Evolutionary conservation across 1,140 invertebrate genomes (phyloP).

Genomic region (Cherax quadricarinatus): DNA sequence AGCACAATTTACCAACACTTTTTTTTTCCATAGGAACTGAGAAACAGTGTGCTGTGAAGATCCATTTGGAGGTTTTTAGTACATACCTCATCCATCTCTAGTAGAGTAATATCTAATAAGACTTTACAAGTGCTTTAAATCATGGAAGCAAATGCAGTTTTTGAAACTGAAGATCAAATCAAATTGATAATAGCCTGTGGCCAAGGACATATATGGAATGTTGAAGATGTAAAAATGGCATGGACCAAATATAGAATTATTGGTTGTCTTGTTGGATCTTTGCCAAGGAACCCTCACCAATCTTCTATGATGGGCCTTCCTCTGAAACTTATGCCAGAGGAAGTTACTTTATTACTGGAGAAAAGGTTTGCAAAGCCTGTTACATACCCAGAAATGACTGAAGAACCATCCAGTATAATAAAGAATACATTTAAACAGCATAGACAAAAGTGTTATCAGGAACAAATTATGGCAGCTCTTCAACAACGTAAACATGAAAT

Average conservation of each 20-base stretch:
- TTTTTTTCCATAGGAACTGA: not conserved
- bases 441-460: constrained; percentile 41
- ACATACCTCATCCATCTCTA: not conserved
- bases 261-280: constrained; percentile 74
- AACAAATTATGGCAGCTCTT: constrained; percentile 32
- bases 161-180: not conserved
- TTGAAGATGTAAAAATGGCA: constrained; percentile 73
- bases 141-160: not conserved
- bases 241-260: constrained; percentile 75
- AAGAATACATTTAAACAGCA: constrained; percentile 6
- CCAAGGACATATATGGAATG: constrained; percentile 36
- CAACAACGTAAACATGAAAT: constrained; percentile 30
- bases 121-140: not conserved
- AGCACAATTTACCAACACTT: not conserved
- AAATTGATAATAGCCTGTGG: not conserved
- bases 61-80: not conserved
- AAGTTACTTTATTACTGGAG: constrained; percentile 48
- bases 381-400: constrained; percentile 16
- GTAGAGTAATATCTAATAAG: not conserved
- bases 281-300: constrained; percentile 58
- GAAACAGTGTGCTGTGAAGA: not conserved
- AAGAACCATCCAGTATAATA: not conserved
- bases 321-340: constrained; percentile 37
- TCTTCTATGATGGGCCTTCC: constrained; percentile 25
- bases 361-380: constrained; percentile 38